Evolutionary conservation across 2,797 vertebrate genomes (phyloP).

Genomic region (Momotus momota): DNA sequence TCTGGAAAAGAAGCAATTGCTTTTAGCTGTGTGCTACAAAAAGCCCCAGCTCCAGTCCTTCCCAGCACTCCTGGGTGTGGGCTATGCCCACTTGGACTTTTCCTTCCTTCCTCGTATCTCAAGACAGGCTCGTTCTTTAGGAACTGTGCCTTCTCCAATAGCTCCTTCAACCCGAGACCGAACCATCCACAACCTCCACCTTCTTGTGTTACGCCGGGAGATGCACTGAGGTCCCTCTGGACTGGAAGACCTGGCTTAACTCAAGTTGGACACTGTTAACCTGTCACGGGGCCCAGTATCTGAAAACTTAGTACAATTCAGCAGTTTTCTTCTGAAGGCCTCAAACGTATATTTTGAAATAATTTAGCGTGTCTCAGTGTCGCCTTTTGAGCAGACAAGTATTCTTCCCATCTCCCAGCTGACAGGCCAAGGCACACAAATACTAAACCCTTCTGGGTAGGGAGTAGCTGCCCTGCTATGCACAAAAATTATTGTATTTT

Average conservation of each 20-base stretch:
- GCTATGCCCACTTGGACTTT: neutral
- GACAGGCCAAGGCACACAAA: slow-evolving; percentile 66
- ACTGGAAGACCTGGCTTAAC: neutral
- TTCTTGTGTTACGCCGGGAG: neutral
- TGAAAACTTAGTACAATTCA: neutral
- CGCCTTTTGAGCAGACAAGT: slow-evolving; percentile 36
- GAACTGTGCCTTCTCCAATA: neutral
- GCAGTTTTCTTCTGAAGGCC: slow-evolving; percentile 38
- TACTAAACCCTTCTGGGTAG: slow-evolving; percentile 69
- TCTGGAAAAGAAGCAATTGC: neutral
- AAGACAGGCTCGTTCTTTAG: neutral
- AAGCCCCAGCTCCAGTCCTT: neutral
- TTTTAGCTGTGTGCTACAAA: neutral
- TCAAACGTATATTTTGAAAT: slow-evolving; percentile 56
- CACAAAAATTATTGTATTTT: slow-evolving; percentile 73
- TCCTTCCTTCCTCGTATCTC: neutral
- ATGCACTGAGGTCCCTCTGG: neutral
- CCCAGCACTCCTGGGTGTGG: neutral
- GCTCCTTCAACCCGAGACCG: neutral
- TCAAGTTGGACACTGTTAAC: neutral
- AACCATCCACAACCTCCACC: neutral
- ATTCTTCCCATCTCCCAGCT: slow-evolving; percentile 46
- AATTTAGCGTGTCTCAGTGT: slow-evolving; percentile 25
- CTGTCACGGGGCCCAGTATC: neutral
- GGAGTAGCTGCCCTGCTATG: slow-evolving; percentile 63